Evolutionary conservation across 2,113 vertebrate species (phyloP).

Genomic region (Tachysurus fulvidraco): DNA sequence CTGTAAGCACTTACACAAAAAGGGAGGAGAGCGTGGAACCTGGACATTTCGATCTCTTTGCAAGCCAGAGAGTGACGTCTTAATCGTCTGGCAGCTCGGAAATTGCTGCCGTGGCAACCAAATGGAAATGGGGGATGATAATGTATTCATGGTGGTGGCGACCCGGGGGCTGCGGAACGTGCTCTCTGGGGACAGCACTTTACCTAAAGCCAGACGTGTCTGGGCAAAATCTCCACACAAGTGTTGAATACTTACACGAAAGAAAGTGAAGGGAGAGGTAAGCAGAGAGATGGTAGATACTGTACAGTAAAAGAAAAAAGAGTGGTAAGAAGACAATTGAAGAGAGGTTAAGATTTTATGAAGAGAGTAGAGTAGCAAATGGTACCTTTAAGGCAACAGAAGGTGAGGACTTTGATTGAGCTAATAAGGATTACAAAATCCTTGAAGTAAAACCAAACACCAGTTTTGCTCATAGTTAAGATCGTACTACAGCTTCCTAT

Average conservation of each 20-base stretch:
- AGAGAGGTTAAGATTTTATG: not conserved
- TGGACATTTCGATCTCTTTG: constrained; percentile 12
- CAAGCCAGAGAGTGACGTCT: constrained; percentile 79
- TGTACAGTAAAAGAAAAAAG: constrained; percentile 34
- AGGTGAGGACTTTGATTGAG: constrained; percentile 6
- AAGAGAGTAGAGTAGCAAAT: not conserved
- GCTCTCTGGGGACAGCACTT: constrained; percentile 98
- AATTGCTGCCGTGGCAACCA: constrained; percentile 99
- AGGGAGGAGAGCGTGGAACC: constrained; percentile 75
- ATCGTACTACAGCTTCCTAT: not conserved
- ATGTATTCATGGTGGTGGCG: constrained; percentile 99
- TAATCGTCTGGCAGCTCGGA: constrained; percentile 97
- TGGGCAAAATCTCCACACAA: constrained; percentile 99
- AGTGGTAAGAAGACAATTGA: not conserved
- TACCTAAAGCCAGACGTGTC: constrained; percentile 99
- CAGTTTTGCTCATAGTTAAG: not conserved
- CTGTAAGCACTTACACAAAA: constrained; percentile 49
- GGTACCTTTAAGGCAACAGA: constrained; percentile 31
- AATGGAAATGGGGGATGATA: constrained; percentile 99
- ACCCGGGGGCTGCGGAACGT: constrained; percentile 97
- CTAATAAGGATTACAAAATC: not conserved
- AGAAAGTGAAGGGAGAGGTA: constrained; percentile 71
- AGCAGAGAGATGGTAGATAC: constrained; percentile 66
- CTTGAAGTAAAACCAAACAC: not conserved
- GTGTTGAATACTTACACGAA: constrained; percentile 97